phyloP scores from a whole-genome alignment of 2,113 vertebrate genomes.

The Oreochromis niloticus region DNA sequence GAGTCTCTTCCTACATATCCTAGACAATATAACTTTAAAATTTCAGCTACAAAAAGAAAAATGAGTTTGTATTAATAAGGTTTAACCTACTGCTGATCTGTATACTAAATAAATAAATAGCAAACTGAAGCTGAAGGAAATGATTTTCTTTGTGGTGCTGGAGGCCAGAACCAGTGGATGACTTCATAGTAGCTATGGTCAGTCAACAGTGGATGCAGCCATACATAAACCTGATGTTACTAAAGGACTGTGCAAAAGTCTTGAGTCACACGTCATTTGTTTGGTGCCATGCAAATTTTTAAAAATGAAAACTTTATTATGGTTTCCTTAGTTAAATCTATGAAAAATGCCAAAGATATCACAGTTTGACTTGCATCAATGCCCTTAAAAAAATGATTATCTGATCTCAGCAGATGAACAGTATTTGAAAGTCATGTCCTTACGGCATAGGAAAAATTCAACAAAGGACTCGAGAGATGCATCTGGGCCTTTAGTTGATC shows the following conservation, averaged over 20 bases:
- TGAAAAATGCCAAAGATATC: background rate
- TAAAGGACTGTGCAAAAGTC: background rate
- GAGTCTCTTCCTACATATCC: background rate
- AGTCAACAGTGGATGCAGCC: background rate
- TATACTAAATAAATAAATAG: background rate
- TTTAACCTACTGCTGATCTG: background rate
- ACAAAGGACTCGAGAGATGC: background rate
- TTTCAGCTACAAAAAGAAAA: background rate
- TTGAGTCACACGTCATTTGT: background rate
- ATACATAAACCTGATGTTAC: background rate
- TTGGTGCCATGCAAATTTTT: fast-evolving
- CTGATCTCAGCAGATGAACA: background rate
- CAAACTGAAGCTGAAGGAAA: background rate
- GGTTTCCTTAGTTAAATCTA: background rate
- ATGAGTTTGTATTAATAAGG: background rate
- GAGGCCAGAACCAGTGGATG: background rate
- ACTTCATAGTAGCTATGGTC: background rate
- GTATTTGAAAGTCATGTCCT: background rate
- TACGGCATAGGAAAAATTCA: background rate
- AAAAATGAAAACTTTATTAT: background rate
- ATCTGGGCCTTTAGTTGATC: background rate
- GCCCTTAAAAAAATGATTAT: background rate
- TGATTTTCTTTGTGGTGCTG: background rate
- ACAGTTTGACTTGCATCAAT: background rate
- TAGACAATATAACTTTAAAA: background rate